A percentile compares a stretch with the other conserved stretches of the same genome.
phyloP scores from a whole-genome alignment of 2,888 invertebrate genomes.

The Megalurothrips usitatus region DNA sequence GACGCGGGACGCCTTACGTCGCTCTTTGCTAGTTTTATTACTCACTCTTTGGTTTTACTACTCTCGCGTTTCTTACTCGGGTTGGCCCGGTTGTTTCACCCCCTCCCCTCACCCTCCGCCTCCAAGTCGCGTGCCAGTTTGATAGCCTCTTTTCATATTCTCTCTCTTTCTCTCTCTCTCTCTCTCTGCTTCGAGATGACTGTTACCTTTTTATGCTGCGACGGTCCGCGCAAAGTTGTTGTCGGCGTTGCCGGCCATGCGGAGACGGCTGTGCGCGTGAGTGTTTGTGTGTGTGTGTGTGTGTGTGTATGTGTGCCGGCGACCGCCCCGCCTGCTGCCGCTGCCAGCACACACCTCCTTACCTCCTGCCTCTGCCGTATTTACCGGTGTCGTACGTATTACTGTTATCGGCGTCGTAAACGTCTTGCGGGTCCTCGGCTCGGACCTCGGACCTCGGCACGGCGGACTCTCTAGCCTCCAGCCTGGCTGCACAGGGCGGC shows the following conservation, averaged over 20 bases:
- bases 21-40: slow-evolving; percentile 22
- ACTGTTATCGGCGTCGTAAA: slow-evolving; percentile 3
- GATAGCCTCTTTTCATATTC: slow-evolving; percentile 25
- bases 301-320: not conserved
- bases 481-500: too few species aligned
- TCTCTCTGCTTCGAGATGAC: slow-evolving; percentile 10
- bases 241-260: not conserved
- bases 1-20: not conserved
- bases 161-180: too few species aligned
- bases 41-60: slow-evolving; percentile 20
- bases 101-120: not conserved
- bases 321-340: too few species aligned
- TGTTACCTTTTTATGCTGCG: not conserved
- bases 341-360: not conserved
- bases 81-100: not conserved
- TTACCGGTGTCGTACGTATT: slow-evolving; percentile 14
- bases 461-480: not conserved
- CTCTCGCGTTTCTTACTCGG: slow-evolving; percentile 19
- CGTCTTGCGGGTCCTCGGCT: not conserved
- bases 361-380: not conserved
- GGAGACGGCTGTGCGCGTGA: not conserved
- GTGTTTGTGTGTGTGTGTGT: not conserved
- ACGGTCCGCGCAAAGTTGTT: not conserved
- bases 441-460: not conserved
- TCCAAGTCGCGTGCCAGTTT: slow-evolving; percentile 7